Evolutionary conservation across 2,113 vertebrate genomes (phyloP), one percentile per base, ranked within the genome.

Genomic region (Tachycineta bicolor): DNA sequence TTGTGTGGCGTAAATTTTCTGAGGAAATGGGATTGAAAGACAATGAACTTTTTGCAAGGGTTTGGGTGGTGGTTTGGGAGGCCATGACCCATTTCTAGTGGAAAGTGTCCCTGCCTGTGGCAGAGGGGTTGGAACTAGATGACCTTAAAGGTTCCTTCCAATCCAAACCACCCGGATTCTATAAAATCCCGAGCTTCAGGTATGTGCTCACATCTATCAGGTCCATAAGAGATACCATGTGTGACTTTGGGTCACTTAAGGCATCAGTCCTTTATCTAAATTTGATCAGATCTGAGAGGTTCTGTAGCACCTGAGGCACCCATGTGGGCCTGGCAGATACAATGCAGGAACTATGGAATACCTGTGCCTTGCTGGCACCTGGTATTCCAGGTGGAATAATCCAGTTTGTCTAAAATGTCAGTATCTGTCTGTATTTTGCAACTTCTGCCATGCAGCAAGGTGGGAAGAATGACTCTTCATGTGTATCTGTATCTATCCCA

Each of bases 211-310:
- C 8, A 28, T 37, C 53, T 28, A 1, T 65, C 37, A 65, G 34
- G 10, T 75, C 29, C 22, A 2, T 31, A 16, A 8, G 16, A 75
- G 44, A 3, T 29, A 26, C 3, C 22, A 11, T 0, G 0, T 26
- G 44, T 84, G 41, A 43, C 49, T 78, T 60, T 43, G 21, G 13
- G 62, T 59, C 58, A 60, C 29, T 39, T 52, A 39, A 17, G 31
- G 12, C 14, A 52, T 82, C 47, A 41, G 11, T 25, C 14, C 41
- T 9, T 49, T 62, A 53, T 4, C 23, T 59, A 55, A 83, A 78
- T 75, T 34, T 63, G 23, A 34, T 55, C 46, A 78, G 39, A 9
- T 70, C 37, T 70, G 43, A 29, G 64, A 87, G 25, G 41, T 9
- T 91, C 33, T 70, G 26, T 26, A 28, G 10, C 44, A 41, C 20